phyloP scores from a whole-genome alignment of 2,888 invertebrate genomes.

The Ametastegia equiseti region DNA sequence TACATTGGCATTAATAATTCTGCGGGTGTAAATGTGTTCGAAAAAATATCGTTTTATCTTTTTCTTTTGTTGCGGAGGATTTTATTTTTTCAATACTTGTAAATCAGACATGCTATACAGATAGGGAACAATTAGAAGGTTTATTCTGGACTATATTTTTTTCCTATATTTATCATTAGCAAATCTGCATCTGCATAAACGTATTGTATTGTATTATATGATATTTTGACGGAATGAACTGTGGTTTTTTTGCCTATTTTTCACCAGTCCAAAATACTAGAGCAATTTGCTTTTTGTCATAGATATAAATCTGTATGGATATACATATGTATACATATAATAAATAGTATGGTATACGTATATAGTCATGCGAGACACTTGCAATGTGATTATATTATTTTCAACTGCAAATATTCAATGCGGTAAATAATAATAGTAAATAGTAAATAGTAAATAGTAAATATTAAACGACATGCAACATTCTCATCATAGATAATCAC shows the following conservation, averaged over 20 bases:
- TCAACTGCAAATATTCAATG: conserved; percentile 29
- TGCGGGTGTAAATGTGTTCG: not conserved
- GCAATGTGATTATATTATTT: conserved; percentile 17
- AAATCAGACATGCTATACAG: not conserved
- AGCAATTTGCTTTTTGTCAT: not conserved
- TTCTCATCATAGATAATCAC: conserved; percentile 54
- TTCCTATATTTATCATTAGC: no score
- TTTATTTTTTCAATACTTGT: not conserved
- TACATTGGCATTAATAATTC: no score
- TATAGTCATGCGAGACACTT: conserved; percentile 27
- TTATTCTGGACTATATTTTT: not conserved
- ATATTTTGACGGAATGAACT: not conserved
- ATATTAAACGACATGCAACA: conserved; percentile 63
- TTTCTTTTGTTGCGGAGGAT: no score
- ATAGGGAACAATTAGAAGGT: not conserved
- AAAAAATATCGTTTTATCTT: no score
- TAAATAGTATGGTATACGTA: not conserved
- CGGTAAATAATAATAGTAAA: conserved; percentile 1
- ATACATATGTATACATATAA: not conserved
- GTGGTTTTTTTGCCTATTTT: not conserved
- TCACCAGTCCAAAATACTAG: not conserved
- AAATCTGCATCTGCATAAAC: no score
- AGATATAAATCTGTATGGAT: not conserved
- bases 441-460: conserved; percentile 10
- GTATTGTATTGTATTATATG: no score